phyloP scores from a whole-genome alignment of 1,140 invertebrate species.

The Holotrichia oblita region DNA sequence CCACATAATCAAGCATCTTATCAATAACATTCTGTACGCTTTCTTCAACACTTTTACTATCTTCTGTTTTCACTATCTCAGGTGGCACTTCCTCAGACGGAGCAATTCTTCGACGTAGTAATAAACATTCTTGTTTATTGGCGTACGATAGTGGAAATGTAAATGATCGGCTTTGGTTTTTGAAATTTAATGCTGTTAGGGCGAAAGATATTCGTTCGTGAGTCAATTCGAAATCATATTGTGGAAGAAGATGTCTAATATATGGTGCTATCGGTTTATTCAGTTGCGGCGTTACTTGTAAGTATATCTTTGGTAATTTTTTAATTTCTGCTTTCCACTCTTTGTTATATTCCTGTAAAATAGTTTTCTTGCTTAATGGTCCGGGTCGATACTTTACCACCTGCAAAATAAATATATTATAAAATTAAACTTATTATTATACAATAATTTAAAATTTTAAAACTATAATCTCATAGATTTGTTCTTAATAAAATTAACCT shows the following conservation, averaged over 20 bases:
- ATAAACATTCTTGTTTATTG: slow-evolving; percentile 56
- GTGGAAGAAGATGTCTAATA: slow-evolving; percentile 49
- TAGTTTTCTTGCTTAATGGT: slow-evolving; percentile 58
- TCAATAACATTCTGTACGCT: slow-evolving; percentile 53
- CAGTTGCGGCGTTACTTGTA: slow-evolving; percentile 57
- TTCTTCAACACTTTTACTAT: slow-evolving; percentile 30
- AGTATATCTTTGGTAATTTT: slow-evolving; percentile 55
- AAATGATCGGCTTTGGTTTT: slow-evolving; percentile 47
- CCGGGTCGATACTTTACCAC: slow-evolving; percentile 51
- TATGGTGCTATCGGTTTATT: slow-evolving; percentile 54
- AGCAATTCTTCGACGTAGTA: slow-evolving; percentile 49
- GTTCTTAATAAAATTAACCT: no score
- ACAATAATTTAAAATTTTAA: not conserved
- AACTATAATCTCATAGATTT: no score
- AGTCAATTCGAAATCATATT: slow-evolving; percentile 51
- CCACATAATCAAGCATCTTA: slow-evolving; percentile 57
- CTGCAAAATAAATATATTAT: slow-evolving; percentile 24
- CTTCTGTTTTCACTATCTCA: slow-evolving; percentile 41
- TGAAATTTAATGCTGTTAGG: slow-evolving; percentile 52
- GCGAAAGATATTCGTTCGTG: slow-evolving; percentile 59
- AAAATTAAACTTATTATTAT: no score
- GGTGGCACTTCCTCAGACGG: slow-evolving; percentile 19
- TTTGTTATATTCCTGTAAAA: slow-evolving; percentile 51
- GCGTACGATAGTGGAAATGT: slow-evolving; percentile 56
- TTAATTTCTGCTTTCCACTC: slow-evolving; percentile 54